A percentile compares a stretch with the other conserved stretches of the same genome.
Evolutionary conservation across 2,113 vertebrate genomes (phyloP).

Genomic region (Salvelinus sp.): DNA sequence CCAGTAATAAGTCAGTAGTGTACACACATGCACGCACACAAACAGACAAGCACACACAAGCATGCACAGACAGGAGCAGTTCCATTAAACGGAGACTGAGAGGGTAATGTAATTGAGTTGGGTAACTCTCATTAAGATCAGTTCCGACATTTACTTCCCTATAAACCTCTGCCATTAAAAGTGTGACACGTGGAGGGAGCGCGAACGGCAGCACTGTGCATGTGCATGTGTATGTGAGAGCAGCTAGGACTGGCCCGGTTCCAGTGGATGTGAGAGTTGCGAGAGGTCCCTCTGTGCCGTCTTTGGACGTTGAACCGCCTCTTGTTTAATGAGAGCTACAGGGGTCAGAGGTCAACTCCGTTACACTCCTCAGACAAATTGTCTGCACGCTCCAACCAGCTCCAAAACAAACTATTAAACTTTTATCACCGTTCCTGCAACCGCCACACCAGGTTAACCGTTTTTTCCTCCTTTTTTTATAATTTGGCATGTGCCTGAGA

Average conservation of each 20-base stretch:
- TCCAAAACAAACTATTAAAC: slow-evolving; percentile 71
- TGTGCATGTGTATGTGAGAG: too few relatives aligned
- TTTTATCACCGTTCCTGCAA: slow-evolving; percentile 55
- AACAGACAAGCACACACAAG: background rate
- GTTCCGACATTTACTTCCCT: slow-evolving; percentile 53
- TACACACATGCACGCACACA: too few relatives aligned
- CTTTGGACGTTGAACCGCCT: slow-evolving; percentile 8
- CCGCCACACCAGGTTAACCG: slow-evolving; percentile 20
- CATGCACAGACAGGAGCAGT: slow-evolving; percentile 27
- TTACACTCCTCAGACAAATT: slow-evolving; percentile 39
- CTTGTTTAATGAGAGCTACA: slow-evolving; percentile 34
- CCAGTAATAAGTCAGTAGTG: too few relatives aligned
- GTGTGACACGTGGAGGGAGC: slow-evolving; percentile 38
- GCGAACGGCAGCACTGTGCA: background rate
- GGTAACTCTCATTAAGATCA: slow-evolving; percentile 62
- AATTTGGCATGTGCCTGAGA: background rate
- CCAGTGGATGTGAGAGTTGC: slow-evolving; percentile 31
- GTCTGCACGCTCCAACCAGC: slow-evolving; percentile 32
- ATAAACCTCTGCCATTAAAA: slow-evolving; percentile 47
- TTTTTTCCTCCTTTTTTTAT: slow-evolving; percentile 12
- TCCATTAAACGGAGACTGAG: slow-evolving; percentile 13
- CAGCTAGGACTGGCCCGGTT: background rate
- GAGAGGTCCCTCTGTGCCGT: slow-evolving; percentile 32
- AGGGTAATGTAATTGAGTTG: slow-evolving; percentile 47
- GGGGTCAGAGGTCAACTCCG: slow-evolving; percentile 53